These are phyloP conservation scores for Psix sp. DNA, from an alignment of 1,140 invertebrate genomes.

Conservation along the genomic window DNA sequence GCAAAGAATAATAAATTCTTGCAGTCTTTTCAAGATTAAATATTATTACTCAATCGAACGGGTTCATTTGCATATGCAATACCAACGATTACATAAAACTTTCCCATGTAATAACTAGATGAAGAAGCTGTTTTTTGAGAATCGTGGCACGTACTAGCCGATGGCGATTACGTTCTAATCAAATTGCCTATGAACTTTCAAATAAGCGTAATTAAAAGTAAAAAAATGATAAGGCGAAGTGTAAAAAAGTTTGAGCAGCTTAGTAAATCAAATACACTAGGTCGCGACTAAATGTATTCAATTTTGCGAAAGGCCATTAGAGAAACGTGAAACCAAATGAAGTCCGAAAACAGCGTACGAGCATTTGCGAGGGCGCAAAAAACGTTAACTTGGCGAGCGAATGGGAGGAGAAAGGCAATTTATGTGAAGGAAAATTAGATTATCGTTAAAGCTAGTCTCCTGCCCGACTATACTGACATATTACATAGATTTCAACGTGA, in stretches of 20 bases:
- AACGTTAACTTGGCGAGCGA: conserved; percentile 23
- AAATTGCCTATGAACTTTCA: no score
- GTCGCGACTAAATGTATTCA: conserved; percentile 10
- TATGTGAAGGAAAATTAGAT: conserved; percentile 43
- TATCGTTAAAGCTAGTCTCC: conserved; percentile 20
- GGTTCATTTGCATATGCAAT: background rate
- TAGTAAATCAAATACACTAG: background rate
- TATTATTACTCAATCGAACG: conserved; percentile 13
- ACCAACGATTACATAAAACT: conserved; percentile 17
- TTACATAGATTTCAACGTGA: conserved; percentile 7
- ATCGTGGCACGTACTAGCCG: no score
- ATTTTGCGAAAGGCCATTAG: conserved; percentile 29
- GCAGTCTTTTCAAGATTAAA: no score
- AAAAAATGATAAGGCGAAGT: background rate
- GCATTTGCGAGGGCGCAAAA: conserved; percentile 43
- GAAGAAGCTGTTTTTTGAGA: conserved; percentile 4
- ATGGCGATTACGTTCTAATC: no score
- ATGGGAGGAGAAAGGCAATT: conserved; percentile 39
- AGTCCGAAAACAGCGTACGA: conserved; percentile 22
- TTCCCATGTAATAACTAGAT: conserved; percentile 1
- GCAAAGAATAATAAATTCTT: no score
- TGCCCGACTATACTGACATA: conserved; percentile 14
- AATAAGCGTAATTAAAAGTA: no score
- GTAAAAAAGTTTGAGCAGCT: background rate
- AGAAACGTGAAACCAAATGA: conserved; percentile 19